Evolutionary conservation across 2,888 invertebrate genomes (phyloP), one percentile per base, ranked within the genome.

Genomic region (Alloscopus bannaensis): DNA sequence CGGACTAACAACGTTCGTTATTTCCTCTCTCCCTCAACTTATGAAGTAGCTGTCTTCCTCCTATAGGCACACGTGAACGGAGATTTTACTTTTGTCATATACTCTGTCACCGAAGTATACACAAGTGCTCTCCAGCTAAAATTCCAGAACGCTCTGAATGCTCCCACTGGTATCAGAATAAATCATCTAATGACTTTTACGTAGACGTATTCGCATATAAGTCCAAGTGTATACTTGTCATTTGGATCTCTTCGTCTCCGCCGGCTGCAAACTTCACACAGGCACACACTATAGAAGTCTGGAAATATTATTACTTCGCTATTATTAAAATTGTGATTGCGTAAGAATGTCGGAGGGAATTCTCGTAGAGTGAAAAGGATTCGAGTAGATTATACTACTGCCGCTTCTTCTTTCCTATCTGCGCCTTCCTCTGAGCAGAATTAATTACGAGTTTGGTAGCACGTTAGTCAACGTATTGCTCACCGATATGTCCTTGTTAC

Each of bases 151-250:
- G 11, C 29, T 29, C 59, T 40, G 28, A 73, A 73, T 57, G 57
- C 66, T 66, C 59, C 73, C 66, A 65, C 45, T 66, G 73, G 52
- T 42, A 73, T 47, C 65, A 65, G 36, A 57, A 47, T 73, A 40
- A 59, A 59, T 59, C 59, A 36, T 36, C 59, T 59, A 59, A 59
- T 59, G 59, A 59, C 36, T 59, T 59, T 45, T 45, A 45, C 45
- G 36, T 6, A 36, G n/a, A 36, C 36, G 45, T 45, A 45, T 45
- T 3, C 45, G 45, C 18, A 11, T 16, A 45, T 16, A 45, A n/a
- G n/a, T n/a, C n/a, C n/a, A n/a, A n/a, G 8, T 36, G 13, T 16
- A 45, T 16, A 18, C 45, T 11, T 45, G 45, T 45, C 45, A 45
- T 45, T 16, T 45, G 45, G 18, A 45, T 45, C n/a, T 18, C 45